Percentiles rank a stretch among this genome's conserved stretches.
These are phyloP conservation scores for Drosophila nr. perissopoda DNA, from an alignment of 2,888 invertebrate genomes.

Conservation along the genomic window DNA sequence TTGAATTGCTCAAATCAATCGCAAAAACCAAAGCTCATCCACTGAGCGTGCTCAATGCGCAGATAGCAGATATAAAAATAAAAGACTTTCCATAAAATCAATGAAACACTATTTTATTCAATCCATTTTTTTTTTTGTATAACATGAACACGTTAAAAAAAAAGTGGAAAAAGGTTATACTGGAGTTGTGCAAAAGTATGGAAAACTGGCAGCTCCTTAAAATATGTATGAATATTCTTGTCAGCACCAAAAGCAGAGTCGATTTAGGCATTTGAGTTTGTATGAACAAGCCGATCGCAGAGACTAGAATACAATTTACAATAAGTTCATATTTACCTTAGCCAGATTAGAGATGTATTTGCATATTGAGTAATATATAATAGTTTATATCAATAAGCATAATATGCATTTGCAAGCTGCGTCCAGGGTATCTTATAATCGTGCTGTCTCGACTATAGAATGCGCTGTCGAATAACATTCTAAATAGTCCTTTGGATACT, in stretches of 20 bases:
- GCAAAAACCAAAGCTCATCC: neutral
- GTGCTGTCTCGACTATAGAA: neutral
- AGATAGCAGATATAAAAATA: neutral
- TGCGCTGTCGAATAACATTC: too few species aligned
- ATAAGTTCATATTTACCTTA: neutral
- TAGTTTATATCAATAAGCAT: neutral
- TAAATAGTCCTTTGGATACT: too few species aligned
- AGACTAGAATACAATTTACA: neutral
- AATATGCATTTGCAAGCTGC: neutral
- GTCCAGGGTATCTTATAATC: neutral
- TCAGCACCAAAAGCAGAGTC: neutral
- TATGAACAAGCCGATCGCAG: neutral
- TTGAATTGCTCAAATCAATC: conserved; percentile 32
- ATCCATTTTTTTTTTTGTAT: neutral
- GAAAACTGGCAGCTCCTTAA: neutral
- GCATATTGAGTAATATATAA: neutral
- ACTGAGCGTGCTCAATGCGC: too few species aligned
- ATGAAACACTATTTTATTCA: neutral
- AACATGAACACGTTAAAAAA: neutral
- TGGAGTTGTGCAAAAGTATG: neutral
- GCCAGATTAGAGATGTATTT: neutral
- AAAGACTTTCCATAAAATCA: neutral
- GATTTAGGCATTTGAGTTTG: neutral
- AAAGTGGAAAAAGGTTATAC: neutral
- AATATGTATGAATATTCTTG: neutral